A percentile compares a stretch with the other conserved stretches of the same genome.
Evolutionary conservation across 2,113 vertebrate species (phyloP).

Genomic region (Aleadryas rufinucha): DNA sequence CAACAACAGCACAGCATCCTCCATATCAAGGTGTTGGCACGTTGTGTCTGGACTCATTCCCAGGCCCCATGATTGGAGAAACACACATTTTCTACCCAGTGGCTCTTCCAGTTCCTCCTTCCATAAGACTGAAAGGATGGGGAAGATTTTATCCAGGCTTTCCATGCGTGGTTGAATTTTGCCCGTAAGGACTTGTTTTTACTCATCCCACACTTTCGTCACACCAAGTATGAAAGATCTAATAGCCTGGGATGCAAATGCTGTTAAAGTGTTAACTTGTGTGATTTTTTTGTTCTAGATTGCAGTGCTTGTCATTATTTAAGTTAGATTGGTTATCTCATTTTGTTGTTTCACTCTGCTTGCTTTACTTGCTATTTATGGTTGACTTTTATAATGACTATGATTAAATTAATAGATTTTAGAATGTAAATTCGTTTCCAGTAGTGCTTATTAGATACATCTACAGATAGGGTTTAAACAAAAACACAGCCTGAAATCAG

Average conservation of each 20-base stretch:
- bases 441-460: constrained; percentile 57
- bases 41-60: not conserved
- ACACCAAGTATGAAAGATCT: not conserved
- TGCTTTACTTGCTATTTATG: constrained; percentile 63
- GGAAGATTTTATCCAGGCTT: constrained; percentile 29
- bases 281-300: constrained; percentile 33
- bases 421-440: constrained; percentile 63
- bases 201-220: not conserved
- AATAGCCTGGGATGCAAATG: not conserved
- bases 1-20: not conserved
- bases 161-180: not conserved
- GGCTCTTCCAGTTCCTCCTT: not conserved
- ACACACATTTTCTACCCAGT: not conserved
- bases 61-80: not conserved
- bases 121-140: not conserved
- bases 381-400: constrained; percentile 50
- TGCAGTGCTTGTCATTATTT: constrained; percentile 59
- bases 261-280: constrained; percentile 22
- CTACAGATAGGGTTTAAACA: constrained; percentile 56
- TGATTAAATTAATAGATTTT: constrained; percentile 69
- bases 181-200: constrained; percentile 39
- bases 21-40: not conserved
- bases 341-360: constrained; percentile 63
- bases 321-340: constrained; percentile 62
- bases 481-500: constrained; percentile 57